A percentile compares a stretch with the other conserved stretches of the same genome.
Evolutionary conservation across 2,888 invertebrate genomes (phyloP).

Genomic region (Drosophila eohydei): DNA sequence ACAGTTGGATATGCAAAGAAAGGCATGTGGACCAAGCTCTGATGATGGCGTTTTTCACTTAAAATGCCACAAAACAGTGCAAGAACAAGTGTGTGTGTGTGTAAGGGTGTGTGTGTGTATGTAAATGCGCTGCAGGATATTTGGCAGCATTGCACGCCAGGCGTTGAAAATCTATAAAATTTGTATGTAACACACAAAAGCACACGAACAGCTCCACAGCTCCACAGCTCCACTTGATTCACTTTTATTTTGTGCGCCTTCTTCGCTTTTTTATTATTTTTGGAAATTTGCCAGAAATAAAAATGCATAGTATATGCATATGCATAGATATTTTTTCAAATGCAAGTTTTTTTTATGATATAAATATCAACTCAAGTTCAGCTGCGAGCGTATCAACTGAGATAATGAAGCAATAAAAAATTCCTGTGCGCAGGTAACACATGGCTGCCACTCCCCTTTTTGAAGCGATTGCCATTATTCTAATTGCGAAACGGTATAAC

Average conservation of each 20-base stretch:
- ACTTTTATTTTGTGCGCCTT: constrained; percentile 19
- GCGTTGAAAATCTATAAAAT: constrained; percentile 75
- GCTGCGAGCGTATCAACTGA: constrained; percentile 6
- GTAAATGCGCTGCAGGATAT: constrained; percentile 59
- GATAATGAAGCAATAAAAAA: not conserved
- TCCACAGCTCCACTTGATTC: constrained; percentile 35
- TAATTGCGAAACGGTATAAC: constrained; percentile 25
- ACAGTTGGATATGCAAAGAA: constrained; percentile 21
- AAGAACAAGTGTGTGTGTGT: constrained; percentile 5
- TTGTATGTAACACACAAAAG: constrained; percentile 68
- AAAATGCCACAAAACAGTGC: constrained; percentile 59
- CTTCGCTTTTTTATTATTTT: constrained; percentile 30
- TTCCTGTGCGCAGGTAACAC: not conserved
- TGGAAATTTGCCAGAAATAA: constrained; percentile 56
- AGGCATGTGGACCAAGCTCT: constrained; percentile 45
- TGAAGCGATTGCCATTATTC: constrained; percentile 7
- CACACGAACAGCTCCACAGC: constrained; percentile 20
- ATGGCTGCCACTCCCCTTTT: constrained; percentile 2
- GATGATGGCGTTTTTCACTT: constrained; percentile 71
- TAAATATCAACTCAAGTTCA: constrained; percentile 10
- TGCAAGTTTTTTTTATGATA: not conserved
- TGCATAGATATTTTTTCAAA: not conserved
- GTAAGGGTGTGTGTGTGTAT: not conserved
- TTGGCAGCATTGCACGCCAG: constrained; percentile 61
- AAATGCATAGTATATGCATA: not conserved